phyloP scores from a whole-genome alignment of 2,797 vertebrate species.

The Hapalemur alaotrensis region DNA sequence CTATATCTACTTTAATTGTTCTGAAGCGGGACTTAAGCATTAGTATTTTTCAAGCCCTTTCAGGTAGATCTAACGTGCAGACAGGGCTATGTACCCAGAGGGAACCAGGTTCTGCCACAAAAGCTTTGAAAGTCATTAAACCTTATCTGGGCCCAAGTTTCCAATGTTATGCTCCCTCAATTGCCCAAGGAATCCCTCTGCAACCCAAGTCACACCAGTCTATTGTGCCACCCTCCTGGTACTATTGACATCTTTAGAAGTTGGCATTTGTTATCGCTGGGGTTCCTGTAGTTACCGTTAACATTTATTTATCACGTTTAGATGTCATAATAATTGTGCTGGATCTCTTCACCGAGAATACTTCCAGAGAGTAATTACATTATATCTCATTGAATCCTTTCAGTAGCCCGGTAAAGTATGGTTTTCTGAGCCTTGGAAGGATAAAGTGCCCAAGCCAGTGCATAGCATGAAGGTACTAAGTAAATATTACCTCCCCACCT shows the following conservation, averaged over 20 bases:
- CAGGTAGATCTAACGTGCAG: not conserved
- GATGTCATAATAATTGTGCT: not conserved
- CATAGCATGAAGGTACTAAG: not conserved
- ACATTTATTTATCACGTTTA: not conserved
- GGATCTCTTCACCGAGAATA: not conserved
- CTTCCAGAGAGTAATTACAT: not conserved
- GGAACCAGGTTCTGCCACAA: not conserved
- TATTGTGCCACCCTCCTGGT: accelerated
- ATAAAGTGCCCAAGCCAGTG: too few species aligned
- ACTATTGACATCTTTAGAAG: not conserved
- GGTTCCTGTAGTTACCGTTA: not conserved
- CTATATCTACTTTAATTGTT: not conserved
- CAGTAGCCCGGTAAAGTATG: not conserved
- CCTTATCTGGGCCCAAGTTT: not conserved
- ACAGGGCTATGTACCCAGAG: not conserved
- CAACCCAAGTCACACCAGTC: too few species aligned
- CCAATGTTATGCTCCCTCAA: not conserved
- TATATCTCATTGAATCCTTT: not conserved
- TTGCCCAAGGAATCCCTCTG: not conserved
- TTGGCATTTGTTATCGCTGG: too few species aligned
- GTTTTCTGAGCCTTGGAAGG: not conserved
- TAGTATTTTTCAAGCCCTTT: not conserved
- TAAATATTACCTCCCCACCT: not conserved
- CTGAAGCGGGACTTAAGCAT: not conserved
- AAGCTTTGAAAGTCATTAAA: not conserved